These are phyloP conservation scores for Huso huso DNA, from an alignment of 2,797 vertebrate genomes.

Conservation along the genomic window DNA sequence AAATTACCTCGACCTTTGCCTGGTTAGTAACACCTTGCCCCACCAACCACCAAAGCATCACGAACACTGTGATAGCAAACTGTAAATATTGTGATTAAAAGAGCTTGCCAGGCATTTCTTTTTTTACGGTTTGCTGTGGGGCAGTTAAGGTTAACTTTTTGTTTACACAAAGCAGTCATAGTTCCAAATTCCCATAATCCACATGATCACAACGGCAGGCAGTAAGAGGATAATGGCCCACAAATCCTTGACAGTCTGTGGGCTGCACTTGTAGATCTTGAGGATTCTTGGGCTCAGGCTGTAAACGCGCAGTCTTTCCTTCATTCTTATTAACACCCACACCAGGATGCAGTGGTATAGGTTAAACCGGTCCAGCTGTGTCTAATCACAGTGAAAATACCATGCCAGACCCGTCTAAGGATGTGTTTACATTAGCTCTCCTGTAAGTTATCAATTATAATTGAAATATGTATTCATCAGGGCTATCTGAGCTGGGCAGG, in stretches of 20 bases:
- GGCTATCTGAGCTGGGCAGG: constrained; percentile 9
- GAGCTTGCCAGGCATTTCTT: not conserved
- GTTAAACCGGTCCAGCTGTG: constrained; percentile 38
- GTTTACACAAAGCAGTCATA: not conserved
- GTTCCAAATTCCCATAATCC: constrained; percentile 42
- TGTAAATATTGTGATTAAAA: too few species aligned
- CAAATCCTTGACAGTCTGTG: constrained; percentile 3
- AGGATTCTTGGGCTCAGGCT: not conserved
- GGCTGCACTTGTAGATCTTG: not conserved
- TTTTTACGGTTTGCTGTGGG: constrained; percentile 7
- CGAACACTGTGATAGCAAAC: too few species aligned
- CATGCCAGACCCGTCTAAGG: constrained; percentile 40
- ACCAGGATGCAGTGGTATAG: constrained; percentile 8
- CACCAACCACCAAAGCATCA: too few species aligned
- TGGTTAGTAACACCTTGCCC: not conserved
- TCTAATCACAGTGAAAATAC: constrained; percentile 46
- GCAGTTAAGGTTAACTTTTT: constrained; percentile 23
- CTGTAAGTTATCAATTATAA: too few species aligned
- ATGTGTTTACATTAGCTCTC: constrained; percentile 25
- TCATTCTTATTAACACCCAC: not conserved
- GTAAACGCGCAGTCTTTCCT: not conserved
- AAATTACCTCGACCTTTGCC: too few species aligned
- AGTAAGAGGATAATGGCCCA: constrained; percentile 7
- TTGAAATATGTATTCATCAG: constrained; percentile 27
- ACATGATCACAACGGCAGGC: constrained; percentile 15